Conservation (phyloP, 1,140 invertebrate species). For the Euglossa dilemma region DNA sequence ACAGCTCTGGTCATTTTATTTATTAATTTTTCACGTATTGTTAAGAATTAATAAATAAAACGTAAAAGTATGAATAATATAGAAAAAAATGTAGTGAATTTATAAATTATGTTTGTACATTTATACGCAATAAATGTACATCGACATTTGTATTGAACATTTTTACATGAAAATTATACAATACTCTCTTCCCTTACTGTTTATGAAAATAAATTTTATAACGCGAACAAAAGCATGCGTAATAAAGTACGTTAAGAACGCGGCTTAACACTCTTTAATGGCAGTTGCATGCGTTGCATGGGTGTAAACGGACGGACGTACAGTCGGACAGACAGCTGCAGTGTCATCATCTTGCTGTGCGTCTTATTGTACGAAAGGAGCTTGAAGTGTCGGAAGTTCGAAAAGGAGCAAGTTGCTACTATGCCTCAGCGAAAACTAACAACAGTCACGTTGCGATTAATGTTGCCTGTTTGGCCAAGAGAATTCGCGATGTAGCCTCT, state of each 20-base stretch:
- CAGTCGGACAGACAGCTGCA: conserved; percentile 34
- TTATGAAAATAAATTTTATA: neutral
- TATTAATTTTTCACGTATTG: neutral
- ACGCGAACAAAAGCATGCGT: neutral
- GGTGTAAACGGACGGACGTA: conserved; percentile 42
- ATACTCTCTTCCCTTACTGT: neutral
- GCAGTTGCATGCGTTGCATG: conserved; percentile 48
- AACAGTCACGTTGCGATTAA: conserved; percentile 44
- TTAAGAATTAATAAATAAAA: neutral
- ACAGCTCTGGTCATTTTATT: neutral
- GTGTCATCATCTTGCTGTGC: conserved; percentile 44
- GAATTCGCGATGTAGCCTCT: conserved; percentile 66
- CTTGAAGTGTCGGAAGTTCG: conserved; percentile 40
- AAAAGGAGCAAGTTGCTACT: conserved; percentile 51
- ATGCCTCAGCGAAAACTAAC: conserved; percentile 61
- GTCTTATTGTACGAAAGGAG: conserved; percentile 38
- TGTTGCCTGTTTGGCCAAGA: conserved; percentile 47
- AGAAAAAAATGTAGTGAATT: neutral
- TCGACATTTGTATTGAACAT: neutral
- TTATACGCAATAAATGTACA: neutral
- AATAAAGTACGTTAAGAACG: conserved; percentile 19
- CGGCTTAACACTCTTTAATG: conserved; percentile 30
- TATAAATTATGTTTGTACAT: neutral
- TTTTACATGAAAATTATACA: neutral
- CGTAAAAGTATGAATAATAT: neutral